phyloP scores from a whole-genome alignment of 1,140 invertebrate genomes.

The Penaeus chinensis region DNA sequence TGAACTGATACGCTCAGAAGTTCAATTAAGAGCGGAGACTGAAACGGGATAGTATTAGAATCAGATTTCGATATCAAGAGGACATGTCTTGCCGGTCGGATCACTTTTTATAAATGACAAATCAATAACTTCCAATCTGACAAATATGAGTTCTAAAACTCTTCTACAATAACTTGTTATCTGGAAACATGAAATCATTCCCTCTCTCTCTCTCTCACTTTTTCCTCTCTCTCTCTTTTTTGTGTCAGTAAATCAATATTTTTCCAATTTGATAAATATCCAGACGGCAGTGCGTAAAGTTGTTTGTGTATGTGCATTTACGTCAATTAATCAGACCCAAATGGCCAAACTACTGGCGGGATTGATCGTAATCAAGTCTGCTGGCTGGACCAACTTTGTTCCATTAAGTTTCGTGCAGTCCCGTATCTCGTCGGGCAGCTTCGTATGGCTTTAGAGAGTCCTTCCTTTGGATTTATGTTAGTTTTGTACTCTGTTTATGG shows the following conservation, averaged over 20 bases:
- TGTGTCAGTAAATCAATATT: constrained; percentile 54
- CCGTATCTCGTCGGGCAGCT: background rate
- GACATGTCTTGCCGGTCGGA: no score
- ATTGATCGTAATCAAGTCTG: constrained; percentile 61
- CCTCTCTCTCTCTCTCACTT: constrained; percentile 4
- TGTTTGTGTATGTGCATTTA: constrained; percentile 61
- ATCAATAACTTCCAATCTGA: no score
- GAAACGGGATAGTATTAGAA: no score
- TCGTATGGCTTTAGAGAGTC: no score
- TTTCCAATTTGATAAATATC: constrained; percentile 60
- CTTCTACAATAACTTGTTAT: no score
- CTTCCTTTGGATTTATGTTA: no score
- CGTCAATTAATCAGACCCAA: constrained; percentile 59
- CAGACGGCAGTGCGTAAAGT: constrained; percentile 57
- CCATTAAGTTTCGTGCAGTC: background rate
- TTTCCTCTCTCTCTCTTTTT: background rate
- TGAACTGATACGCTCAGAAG: no score
- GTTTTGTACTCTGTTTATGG: no score
- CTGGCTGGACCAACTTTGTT: background rate
- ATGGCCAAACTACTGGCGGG: constrained; percentile 54
- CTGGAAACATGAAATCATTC: background rate
- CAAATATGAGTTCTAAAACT: no score
- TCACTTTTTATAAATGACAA: no score
- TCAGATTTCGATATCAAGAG: no score
- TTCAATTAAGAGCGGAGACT: no score